phyloP scores from a whole-genome alignment of 2,888 invertebrate species.

The Apotomis betuletana region DNA sequence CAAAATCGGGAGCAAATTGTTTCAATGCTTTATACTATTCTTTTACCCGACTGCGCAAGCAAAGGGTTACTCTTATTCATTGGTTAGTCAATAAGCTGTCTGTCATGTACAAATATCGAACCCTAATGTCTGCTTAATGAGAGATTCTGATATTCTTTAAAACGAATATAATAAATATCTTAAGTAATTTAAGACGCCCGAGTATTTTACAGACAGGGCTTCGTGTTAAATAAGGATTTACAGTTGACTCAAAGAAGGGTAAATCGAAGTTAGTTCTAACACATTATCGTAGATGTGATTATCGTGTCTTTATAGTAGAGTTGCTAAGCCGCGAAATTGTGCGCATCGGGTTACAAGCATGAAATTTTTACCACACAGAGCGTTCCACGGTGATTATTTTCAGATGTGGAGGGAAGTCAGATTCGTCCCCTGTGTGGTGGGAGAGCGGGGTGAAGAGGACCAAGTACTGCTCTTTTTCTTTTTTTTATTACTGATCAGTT shows the following conservation, averaged over 20 bases:
- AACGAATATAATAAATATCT: conserved; percentile 24
- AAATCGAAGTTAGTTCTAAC: conserved; percentile 48
- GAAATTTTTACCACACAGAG: too few species aligned
- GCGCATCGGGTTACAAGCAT: too few species aligned
- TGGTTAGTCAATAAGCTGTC: conserved; percentile 39
- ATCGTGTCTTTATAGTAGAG: too few species aligned
- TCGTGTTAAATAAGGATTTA: conserved; percentile 45
- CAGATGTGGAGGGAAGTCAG: too few species aligned
- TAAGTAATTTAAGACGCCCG: conserved; percentile 29
- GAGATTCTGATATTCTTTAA: conserved; percentile 24
- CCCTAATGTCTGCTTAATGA: conserved; percentile 37
- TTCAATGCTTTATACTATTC: conserved; percentile 47
- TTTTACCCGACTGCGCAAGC: not conserved
- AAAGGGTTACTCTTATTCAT: conserved; percentile 19
- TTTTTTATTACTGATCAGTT: too few species aligned
- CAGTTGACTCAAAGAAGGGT: conserved; percentile 44
- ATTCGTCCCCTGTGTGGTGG: too few species aligned
- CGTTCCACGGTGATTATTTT: too few species aligned
- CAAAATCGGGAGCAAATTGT: conserved; percentile 60
- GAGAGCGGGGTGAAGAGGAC: too few species aligned
- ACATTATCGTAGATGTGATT: not conserved
- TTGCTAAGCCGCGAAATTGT: too few species aligned
- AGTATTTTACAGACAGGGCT: conserved; percentile 32
- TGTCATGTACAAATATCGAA: conserved; percentile 43
- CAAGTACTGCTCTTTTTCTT: too few species aligned